A percentile compares a stretch with the other conserved stretches of the same genome.
phyloP scores from a whole-genome alignment of 2,113 vertebrate species.

The Martes martes region DNA sequence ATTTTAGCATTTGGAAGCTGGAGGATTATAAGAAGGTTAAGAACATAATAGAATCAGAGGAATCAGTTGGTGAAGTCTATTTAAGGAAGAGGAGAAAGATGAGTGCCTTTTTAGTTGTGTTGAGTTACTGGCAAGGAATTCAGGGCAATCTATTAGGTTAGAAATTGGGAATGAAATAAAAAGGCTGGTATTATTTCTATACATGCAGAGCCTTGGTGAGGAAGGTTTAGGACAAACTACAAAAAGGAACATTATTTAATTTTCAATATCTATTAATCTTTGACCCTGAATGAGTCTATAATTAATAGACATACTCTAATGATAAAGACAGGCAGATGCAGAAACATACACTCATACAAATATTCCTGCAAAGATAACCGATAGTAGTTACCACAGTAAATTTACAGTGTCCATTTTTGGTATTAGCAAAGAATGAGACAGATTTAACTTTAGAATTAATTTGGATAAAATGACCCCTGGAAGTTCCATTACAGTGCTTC shows the following conservation, averaged over 20 bases:
- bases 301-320: not conserved
- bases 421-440: not conserved
- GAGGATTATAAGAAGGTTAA: not conserved
- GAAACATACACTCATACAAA: not conserved
- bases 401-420: not conserved
- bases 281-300: not conserved
- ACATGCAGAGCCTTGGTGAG: not conserved
- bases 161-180: slow-evolving; percentile 20
- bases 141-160: not conserved
- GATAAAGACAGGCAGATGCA: not conserved
- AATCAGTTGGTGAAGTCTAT: not conserved
- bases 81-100: slow-evolving; percentile 12
- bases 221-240: not conserved
- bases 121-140: slow-evolving; percentile 16
- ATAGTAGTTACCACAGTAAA: not conserved
- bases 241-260: not conserved
- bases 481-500: not conserved
- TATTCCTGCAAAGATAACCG: not conserved
- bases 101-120: not conserved
- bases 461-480: not conserved
- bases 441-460: slow-evolving; percentile 8
- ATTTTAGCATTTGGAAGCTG: not conserved
- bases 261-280: slow-evolving; percentile 36
- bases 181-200: not conserved
- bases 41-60: not conserved